Evolutionary conservation across 2,888 invertebrate genomes (phyloP), one percentile per base, ranked within the genome.

Genomic region (Drosophila melanosoma): DNA sequence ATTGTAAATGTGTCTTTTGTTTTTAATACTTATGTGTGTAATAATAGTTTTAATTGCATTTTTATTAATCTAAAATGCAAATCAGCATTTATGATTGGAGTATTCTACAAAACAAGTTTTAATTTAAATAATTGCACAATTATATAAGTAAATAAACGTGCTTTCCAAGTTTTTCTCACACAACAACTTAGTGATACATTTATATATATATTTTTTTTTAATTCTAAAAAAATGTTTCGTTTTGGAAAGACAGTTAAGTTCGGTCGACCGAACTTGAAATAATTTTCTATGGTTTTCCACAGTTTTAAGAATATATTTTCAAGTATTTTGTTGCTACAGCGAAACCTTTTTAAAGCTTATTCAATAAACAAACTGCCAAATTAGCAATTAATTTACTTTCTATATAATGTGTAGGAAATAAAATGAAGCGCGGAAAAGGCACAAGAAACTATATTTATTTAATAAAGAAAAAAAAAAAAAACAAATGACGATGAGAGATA

Each of bases 321-420:
- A 70, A 70, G 62, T 83, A 54, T 63, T 73, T 81, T 74, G 49
- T 83, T 70, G 67, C 76, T 82, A 73, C 77, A 87, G 91, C 91
- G 91, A 91, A 91, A 92, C 91, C 91, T 91, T 79, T 82, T 83
- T 90, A 84, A 89, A 90, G 84, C 85, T 86, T 82, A 77, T 84
- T 72, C 67, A 83, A 75, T 79, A 52, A 74, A 74, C 57, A 66
- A 62, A 66, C 8, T 48, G 62, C 42, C 56, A 64, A 51, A 40
- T 66, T 38, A 54, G 52, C 45, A 63, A 64, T 63, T 42, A 38
- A 69, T 63, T 62, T 52, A 56, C 32, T 51, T 69, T 26, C n/a
- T 32, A 67, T 29, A 33, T 57, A 53, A 36, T 54, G 42, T 11
- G 36, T 57, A 20, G 54, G 58, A 60, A 40, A 53, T 42, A 12